Evolutionary conservation across 2,113 vertebrate genomes (phyloP), one percentile per base, ranked within the genome.

Genomic region (Elachura formosa): DNA sequence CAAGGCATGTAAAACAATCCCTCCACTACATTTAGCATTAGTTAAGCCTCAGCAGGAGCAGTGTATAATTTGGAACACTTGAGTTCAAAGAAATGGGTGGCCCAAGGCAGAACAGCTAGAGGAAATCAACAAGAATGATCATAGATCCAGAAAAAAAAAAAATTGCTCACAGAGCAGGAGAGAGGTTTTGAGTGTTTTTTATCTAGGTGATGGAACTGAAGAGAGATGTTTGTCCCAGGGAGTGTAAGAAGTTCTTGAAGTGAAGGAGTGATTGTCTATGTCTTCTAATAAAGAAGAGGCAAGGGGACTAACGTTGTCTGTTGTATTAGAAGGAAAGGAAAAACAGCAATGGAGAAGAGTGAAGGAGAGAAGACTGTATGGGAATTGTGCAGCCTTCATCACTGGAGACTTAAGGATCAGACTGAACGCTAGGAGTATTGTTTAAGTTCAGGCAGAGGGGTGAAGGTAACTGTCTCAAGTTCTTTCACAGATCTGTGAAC

Each of bases 401-500:
- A 36, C 40, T 19, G 28, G 62, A 51, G 48, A 20, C 45, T n/a
- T 63, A 11, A n/a, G 54, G 33, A 36, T 76, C 9, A 5, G 38
- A 18, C 36, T 43, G 46, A 58, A n/a, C 5, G 17, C 5, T 6
- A 16, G 12, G 3, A 5, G 12, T 61, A 5, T 14, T 5, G 0
- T n/a, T 22, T 75, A 43, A 26, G 12, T 7, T 58, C 38, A 43
- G 89, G 26, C 34, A 58, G 64, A 9, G 43, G 9, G 40, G 21
- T 71, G 51, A 54, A 36, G 23, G 14, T 31, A 25, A 8, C 54
- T 43, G 26, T 64, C 12, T 62, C 10, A 66, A 66, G 61, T 72
- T 84, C 51, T 43, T 43, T 43, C 1, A 0, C 12, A 31, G 6
- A 17, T 71, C 46, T 74, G 0, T 20, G 9, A 75, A 36, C 19